Percentiles rank a stretch among this genome's conserved stretches.
Conservation (phyloP, 2,888 invertebrate species). For the Rhingia campestris region DNA sequence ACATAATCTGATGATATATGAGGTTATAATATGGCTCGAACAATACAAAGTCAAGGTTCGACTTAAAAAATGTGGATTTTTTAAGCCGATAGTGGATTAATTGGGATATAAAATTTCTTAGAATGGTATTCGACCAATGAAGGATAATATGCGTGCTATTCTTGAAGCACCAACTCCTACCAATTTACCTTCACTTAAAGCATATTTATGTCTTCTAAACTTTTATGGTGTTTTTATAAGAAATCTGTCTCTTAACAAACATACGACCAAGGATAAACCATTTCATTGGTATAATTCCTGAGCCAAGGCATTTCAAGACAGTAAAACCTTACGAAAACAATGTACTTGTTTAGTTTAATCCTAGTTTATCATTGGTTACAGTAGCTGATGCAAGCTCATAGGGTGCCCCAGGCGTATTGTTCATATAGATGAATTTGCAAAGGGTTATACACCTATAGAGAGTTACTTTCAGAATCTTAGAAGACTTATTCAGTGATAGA, state of each 20-base stretch:
- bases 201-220: constrained; percentile 54
- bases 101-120: constrained; percentile 38
- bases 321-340: constrained; percentile 13
- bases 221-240: constrained; percentile 48
- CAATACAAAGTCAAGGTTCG: constrained; percentile 12
- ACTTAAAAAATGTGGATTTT: constrained; percentile 41
- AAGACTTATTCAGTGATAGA: constrained; percentile 14
- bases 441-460: constrained; percentile 20
- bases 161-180: constrained; percentile 34
- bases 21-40: no score
- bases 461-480: constrained; percentile 1
- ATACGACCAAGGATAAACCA: constrained; percentile 37
- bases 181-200: constrained; percentile 24
- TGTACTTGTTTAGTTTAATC: constrained; percentile 37
- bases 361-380: constrained; percentile 25
- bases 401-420: constrained; percentile 33
- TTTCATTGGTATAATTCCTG: no score
- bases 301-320: constrained; percentile 24
- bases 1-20: no score
- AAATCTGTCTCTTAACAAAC: constrained; percentile 35
- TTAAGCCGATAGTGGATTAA: constrained; percentile 2
- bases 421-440: constrained; percentile 10
- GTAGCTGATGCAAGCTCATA: constrained; percentile 42
- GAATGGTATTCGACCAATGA: constrained; percentile 34
- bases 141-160: constrained; percentile 45